These are phyloP conservation scores for Triplophysa rosa DNA, from an alignment of 2,113 vertebrate genomes.

Conservation along the genomic window DNA sequence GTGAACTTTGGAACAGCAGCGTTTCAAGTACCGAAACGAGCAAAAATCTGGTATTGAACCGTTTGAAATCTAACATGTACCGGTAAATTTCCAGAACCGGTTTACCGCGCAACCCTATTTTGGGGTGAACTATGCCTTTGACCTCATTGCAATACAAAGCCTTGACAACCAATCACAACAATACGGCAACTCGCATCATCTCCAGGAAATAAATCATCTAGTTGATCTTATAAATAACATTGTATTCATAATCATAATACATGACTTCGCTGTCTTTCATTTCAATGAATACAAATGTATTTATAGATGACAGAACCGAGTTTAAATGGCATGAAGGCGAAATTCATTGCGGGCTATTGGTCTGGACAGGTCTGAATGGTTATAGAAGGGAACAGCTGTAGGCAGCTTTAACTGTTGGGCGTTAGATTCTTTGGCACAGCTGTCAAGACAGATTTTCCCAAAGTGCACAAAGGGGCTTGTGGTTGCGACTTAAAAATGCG, in stretches of 20 bases:
- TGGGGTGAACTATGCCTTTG: too few relatives aligned
- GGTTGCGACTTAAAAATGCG: slow-evolving; percentile 49
- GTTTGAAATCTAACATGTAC: too few relatives aligned
- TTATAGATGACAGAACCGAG: neutral
- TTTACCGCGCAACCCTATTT: too few relatives aligned
- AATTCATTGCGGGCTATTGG: slow-evolving; percentile 5
- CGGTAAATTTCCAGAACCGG: too few relatives aligned
- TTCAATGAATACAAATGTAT: neutral
- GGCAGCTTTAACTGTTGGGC: slow-evolving; percentile 31
- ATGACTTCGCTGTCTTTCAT: neutral
- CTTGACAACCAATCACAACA: neutral
- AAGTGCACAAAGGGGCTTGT: slow-evolving; percentile 46
- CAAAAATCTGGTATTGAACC: too few relatives aligned
- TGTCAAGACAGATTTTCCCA: slow-evolving; percentile 54
- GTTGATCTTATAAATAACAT: neutral
- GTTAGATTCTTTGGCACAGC: slow-evolving; percentile 50
- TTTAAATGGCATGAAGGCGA: slow-evolving; percentile 2
- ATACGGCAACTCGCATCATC: neutral
- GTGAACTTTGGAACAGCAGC: too few relatives aligned
- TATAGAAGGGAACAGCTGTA: slow-evolving; percentile 46
- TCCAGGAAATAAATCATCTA: neutral
- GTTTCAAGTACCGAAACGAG: too few relatives aligned
- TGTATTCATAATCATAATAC: neutral
- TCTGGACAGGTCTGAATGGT: slow-evolving; percentile 29
- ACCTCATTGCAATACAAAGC: neutral